Conservation (phyloP, 2,888 invertebrate species). For the Lobophora halterata region DNA sequence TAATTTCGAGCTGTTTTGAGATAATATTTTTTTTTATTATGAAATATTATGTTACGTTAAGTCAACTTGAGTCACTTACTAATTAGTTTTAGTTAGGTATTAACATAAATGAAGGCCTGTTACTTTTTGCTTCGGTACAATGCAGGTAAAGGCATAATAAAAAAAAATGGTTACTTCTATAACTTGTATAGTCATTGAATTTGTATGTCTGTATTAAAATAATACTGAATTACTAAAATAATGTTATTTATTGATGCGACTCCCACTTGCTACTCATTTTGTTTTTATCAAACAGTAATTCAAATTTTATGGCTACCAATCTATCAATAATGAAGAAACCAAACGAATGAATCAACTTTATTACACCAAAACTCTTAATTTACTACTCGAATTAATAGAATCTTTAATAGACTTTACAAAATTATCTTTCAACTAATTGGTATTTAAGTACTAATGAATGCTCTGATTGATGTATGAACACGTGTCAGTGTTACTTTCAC, state of each 20-base stretch:
- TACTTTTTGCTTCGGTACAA: too few species aligned
- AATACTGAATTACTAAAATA: background rate
- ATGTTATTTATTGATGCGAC: background rate
- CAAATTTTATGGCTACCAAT: slow-evolving; percentile 20
- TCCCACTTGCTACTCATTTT: background rate
- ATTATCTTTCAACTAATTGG: slow-evolving; percentile 60
- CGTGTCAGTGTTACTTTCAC: slow-evolving; percentile 38
- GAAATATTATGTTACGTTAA: too few species aligned
- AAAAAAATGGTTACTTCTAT: too few species aligned
- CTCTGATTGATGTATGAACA: slow-evolving; percentile 55
- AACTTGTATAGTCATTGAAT: too few species aligned
- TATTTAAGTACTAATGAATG: slow-evolving; percentile 59
- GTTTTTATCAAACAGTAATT: slow-evolving; percentile 24
- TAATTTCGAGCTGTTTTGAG: too few species aligned
- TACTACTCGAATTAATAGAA: slow-evolving; percentile 35
- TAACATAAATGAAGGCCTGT: too few species aligned
- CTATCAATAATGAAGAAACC: slow-evolving; percentile 24
- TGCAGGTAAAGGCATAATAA: too few species aligned
- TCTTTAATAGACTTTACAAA: slow-evolving; percentile 48
- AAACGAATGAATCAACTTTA: slow-evolving; percentile 27
- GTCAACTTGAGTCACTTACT: too few species aligned
- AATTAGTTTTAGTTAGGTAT: too few species aligned
- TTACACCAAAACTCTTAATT: slow-evolving; percentile 37
- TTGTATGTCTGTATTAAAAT: background rate
- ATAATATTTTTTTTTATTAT: too few species aligned